Evolutionary conservation across 2,797 vertebrate species (phyloP), one percentile per base, ranked within the genome.

Genomic region (Neosalanx taihuensis): DNA sequence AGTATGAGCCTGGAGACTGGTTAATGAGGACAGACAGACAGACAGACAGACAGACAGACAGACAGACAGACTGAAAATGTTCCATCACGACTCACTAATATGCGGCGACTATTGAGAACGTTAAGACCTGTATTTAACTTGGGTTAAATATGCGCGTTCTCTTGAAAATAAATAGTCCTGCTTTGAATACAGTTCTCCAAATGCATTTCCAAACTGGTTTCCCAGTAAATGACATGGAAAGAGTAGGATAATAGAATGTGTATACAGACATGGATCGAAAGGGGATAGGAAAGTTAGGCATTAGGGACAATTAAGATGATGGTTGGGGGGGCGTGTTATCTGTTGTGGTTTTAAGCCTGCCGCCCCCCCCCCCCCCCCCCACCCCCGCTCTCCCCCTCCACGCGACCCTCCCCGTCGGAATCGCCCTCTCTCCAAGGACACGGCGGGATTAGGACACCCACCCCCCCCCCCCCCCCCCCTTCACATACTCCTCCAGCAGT

Each of bases 231-330:
- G 64, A 86, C 73, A 76, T 75, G 62, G 64, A 35, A 61, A 65
- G 76, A 69, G 76, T 75, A 65, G 83, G 84, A 85, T 85, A 84
- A 87, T 78, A 67, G 86, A 80, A 26, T 26, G 23, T 26, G 23
- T 26, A 87, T 85, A 64, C 75, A 84, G 75, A 13, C 35, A 57
- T 70, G 79, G 77, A 72, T 67, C 62, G 70, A 78, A 80, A 75
- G 64, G 20, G 15, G 35, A 51, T 12, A 46, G 60, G 41, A 56
- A 74, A 67, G 77, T 71, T 80, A 68, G 33, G 78, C 81, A 77
- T 85, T 86, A 84, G 80, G 83, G 76, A 81, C 86, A 86, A 85
- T 87, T 89, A 85, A 85, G 84, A 88, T 81, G 80, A 82, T 74
- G 82, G 75, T 84, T 78, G 66, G 80, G 65, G 74, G 23, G n/a